These are phyloP conservation scores for Cynopterus brachyotis DNA, from an alignment of 2,113 vertebrate species.

Conservation along the genomic window DNA sequence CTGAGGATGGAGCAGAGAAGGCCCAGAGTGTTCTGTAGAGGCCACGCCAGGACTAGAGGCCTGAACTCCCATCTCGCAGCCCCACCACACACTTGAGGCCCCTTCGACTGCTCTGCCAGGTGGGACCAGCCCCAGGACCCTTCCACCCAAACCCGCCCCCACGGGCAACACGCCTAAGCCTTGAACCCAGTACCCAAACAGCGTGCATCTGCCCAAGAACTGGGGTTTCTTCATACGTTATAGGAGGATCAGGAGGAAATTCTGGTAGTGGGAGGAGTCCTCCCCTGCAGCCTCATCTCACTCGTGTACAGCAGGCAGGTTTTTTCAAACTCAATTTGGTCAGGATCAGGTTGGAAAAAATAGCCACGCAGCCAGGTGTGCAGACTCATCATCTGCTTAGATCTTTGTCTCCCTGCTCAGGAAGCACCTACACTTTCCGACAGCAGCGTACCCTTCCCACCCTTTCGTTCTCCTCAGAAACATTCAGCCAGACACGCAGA, in stretches of 20 bases:
- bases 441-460: accelerated
- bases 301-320: neutral
- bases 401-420: neutral
- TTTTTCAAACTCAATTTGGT: neutral
- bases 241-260: neutral
- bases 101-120: neutral
- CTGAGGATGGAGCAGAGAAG: neutral
- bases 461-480: neutral
- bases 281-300: neutral
- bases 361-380: neutral
- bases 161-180: neutral
- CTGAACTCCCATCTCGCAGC: neutral
- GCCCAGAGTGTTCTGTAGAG: neutral
- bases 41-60: neutral
- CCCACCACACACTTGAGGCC: neutral
- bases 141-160: neutral
- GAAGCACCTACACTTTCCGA: too few relatives aligned
- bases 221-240: neutral
- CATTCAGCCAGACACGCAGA: neutral
- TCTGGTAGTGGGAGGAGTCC: neutral
- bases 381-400: neutral
- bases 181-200: neutral
- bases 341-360: neutral
- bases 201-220: neutral
- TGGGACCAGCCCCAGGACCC: neutral